A percentile compares a stretch with the other conserved stretches of the same genome.
Conservation (phyloP, 2,113 vertebrate genomes). For the Amblyopsis rosae region DNA sequence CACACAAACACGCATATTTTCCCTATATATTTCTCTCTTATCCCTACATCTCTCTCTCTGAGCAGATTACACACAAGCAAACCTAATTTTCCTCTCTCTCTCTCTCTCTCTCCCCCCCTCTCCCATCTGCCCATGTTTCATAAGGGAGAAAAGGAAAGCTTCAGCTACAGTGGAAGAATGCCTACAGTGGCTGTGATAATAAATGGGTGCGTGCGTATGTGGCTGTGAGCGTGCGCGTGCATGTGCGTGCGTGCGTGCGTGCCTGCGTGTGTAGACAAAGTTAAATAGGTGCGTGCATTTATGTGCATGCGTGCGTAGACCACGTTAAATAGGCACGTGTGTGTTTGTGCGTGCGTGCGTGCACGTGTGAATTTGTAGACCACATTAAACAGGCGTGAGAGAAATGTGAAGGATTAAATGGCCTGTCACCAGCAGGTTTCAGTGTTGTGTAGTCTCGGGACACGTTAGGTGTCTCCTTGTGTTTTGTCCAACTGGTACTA, state of each 20-base stretch:
- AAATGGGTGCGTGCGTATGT: neutral
- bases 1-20: constrained; percentile 37
- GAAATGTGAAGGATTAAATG: constrained; percentile 17
- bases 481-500: neutral
- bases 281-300: too few species aligned
- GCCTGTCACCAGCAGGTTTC: neutral
- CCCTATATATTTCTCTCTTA: constrained; percentile 10
- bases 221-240: neutral
- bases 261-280: neutral
- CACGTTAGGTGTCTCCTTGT: neutral
- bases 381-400: neutral
- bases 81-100: constrained; percentile 22
- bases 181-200: constrained; percentile 30
- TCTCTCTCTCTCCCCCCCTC: constrained; percentile 39
- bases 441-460: neutral
- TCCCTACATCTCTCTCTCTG: constrained; percentile 41
- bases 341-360: neutral
- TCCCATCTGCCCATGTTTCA: constrained; percentile 64
- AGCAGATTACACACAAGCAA: neutral
- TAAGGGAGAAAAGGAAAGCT: constrained; percentile 45
- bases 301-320: too few species aligned
- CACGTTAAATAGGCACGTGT: constrained; percentile 8
- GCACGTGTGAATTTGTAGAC: neutral
- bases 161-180: constrained; percentile 32
- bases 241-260: neutral